Base-by-base conservation (phyloP, 2,113 vertebrate species). In the Bubo blakistoni region DNA sequence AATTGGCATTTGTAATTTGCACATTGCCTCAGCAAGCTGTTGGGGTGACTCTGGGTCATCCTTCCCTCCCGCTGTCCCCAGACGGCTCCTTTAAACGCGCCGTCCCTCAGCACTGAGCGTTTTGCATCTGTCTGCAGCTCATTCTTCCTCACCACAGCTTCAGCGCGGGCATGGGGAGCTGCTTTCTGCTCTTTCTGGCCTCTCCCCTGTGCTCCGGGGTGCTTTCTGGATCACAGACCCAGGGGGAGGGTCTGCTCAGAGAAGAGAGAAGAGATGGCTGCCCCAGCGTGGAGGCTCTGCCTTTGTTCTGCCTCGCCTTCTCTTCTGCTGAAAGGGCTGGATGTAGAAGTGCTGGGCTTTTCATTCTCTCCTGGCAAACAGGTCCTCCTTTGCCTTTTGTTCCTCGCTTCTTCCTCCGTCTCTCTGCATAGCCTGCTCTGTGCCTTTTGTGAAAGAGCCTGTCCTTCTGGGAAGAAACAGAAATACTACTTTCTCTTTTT, bases 61-160 rank as follows among this genome's bases (percentile, higher is more conserved):
- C 24, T 46, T 29, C n/a, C 57, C 25, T 70, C 49, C 55, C 2
- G 4, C 49, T 26, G 5, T 12, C 40, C 55, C 72, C 44, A 19
- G 6, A 46, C 6, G 9, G 42, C 29, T 40, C 24, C 54, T 40
- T 34, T n/a, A 25, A 26, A 30, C 1, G 2, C 6, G 20, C 49
- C 3, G 0, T 42, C 61, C 54, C 61, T 30, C 3, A 1, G 20
- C 38, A 11, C 34, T 20, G 36, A 44, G 36, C 1, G 0, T 17
- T 65, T 36, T 27, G 32, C 52, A 27, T 32, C 47, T 26, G 10
- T 22, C 51, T 58, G 58, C 16, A 30, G 55, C 46, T 47, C 2
- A 4, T 44, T 38, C 36, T 58, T 49, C 55, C n/a, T 42, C 32
- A 6, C 26, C 26, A 0, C 1, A 3, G 26, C 59, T 40, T 27